These are phyloP conservation scores for Lasioglossum calceatum DNA, from an alignment of 2,888 invertebrate genomes.

Conservation along the genomic window DNA sequence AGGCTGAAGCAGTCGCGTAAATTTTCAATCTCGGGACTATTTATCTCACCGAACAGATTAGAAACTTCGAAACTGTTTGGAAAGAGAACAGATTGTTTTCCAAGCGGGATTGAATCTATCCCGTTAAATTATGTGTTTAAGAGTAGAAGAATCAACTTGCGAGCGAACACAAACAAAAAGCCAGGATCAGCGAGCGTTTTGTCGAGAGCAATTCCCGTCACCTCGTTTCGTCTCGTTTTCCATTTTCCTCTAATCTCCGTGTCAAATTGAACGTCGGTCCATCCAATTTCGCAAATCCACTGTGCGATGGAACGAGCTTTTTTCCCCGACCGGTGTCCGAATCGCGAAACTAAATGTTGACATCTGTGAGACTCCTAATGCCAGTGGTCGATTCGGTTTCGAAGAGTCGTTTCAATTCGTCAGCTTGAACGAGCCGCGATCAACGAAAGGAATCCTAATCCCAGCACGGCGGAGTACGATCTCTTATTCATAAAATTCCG, in stretches of 20 bases:
- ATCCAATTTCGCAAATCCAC: slow-evolving; percentile 12
- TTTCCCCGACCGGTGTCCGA: neutral
- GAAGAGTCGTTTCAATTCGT: neutral
- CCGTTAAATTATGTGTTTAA: neutral
- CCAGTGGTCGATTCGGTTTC: neutral
- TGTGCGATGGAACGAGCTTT: neutral
- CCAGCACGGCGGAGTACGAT: slow-evolving; percentile 8
- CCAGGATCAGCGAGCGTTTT: neutral
- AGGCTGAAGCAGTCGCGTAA: neutral
- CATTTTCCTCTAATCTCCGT: slow-evolving; percentile 29
- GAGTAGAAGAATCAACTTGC: neutral
- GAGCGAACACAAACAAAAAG: neutral
- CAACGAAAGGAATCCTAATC: neutral
- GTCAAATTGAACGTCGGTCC: slow-evolving; percentile 13
- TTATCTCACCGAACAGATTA: neutral
- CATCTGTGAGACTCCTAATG: neutral
- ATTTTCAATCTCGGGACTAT: neutral
- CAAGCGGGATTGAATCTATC: neutral
- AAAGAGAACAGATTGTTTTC: neutral
- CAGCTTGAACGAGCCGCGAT: neutral
- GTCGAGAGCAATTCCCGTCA: slow-evolving; percentile 16
- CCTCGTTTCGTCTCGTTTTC: slow-evolving; percentile 12
- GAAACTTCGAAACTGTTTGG: neutral
- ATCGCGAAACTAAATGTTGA: slow-evolving; percentile 2
- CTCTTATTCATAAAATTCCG: slow-evolving; percentile 34